These are phyloP conservation scores for Pardosa pseudoannulata DNA, from an alignment of 2,888 invertebrate species.

Conservation along the genomic window DNA sequence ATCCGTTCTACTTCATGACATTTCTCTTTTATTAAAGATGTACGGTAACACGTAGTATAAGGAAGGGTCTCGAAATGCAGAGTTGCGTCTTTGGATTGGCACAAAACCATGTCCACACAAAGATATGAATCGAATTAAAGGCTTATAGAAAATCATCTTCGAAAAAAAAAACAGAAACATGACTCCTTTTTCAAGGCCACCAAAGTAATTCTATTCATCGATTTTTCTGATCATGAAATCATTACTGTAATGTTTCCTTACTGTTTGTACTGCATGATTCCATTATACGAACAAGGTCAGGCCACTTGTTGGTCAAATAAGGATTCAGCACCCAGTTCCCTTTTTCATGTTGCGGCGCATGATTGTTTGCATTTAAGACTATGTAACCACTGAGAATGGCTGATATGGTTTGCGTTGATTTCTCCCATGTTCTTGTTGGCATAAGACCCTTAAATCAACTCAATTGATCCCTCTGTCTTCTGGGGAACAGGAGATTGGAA, in stretches of 20 bases:
- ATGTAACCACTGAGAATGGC: no score
- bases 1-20: no score
- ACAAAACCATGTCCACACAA: background rate
- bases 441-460: no score
- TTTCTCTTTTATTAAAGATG: background rate
- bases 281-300: slow-evolving; percentile 57
- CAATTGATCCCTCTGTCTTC: no score
- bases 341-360: slow-evolving; percentile 28
- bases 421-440: no score
- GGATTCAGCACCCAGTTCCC: background rate
- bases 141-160: slow-evolving; percentile 22
- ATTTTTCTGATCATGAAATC: slow-evolving; percentile 49
- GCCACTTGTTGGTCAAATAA: slow-evolving; percentile 31
- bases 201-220: slow-evolving; percentile 57
- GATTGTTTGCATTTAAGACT: slow-evolving; percentile 8
- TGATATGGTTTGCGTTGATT: no score
- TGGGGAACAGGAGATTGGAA: no score
- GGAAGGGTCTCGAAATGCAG: background rate
- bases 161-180: slow-evolving; percentile 13
- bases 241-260: slow-evolving; percentile 42
- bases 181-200: slow-evolving; percentile 41
- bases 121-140: slow-evolving; percentile 21
- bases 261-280: slow-evolving; percentile 58
- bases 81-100: background rate
- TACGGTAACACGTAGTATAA: background rate